Evolutionary conservation across 2,888 invertebrate genomes (phyloP), one percentile per base, ranked within the genome.

Genomic region (Agonopterix arenella): DNA sequence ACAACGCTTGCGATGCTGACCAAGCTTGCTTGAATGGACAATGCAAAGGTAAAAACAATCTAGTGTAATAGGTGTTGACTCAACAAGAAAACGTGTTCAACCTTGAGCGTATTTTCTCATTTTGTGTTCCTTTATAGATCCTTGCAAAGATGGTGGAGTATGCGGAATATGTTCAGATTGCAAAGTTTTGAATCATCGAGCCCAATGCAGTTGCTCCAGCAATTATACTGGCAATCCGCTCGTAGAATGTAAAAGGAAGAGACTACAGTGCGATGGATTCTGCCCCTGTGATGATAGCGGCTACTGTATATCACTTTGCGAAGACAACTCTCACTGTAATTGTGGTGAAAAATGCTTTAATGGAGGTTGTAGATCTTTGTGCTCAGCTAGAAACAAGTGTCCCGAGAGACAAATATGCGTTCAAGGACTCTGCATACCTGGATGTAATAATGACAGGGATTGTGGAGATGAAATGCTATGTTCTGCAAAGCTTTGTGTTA

Each of bases 161-260:
- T 97, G 97, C 73, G 97, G 97, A 45, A 91, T 93, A 45, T 97
- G 97, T 73, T 95, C 97, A 11, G 91, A 93, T 48, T 97, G 97
- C 66, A 90, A 92, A 66, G 96, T 96, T 2, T 90, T 93, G 49
- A 95, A 95, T 73, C 97, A 97, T 70, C 93, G 94, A 36, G 93
- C 94, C 0, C 95, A 96, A 68, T 97, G 97, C 70, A 95, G 93
- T 68, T 97, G 97, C 64, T 94, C 96, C 2, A 86, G 91, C 46
- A 94, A 94, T 68, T 95, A 94, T 63, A 90, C 94, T 40, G 97
- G 97, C 1, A 95, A 97, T 80, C 95, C 97, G 2, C 86, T 95
- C 4, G 92, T 93, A 1, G 92, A 93, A 58, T 97, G 97, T 68
- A 91, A 92, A 47, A 91, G 92, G 73, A 94, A 94, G 46, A 92